Percentiles rank a stretch among this genome's conserved stretches.
Conservation (phyloP, 2,888 invertebrate species). For the Nomada fucata region DNA sequence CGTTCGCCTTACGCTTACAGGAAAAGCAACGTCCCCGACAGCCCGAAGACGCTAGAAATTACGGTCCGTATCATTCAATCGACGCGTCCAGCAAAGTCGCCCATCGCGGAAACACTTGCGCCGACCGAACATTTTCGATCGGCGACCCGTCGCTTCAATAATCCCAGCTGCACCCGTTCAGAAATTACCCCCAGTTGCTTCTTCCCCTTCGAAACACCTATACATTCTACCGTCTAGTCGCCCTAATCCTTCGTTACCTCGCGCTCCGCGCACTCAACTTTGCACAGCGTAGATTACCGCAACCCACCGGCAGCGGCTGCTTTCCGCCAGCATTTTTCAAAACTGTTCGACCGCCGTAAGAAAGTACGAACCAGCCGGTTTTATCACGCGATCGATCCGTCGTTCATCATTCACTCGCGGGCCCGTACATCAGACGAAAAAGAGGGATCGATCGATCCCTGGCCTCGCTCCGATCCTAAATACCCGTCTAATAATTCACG, state of each 20-base stretch:
- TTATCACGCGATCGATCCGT: slow-evolving; percentile 23
- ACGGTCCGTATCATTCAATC: background rate
- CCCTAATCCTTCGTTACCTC: background rate
- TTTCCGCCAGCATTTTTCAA: slow-evolving; percentile 16
- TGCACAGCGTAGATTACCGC: too few relatives aligned
- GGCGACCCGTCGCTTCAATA: background rate
- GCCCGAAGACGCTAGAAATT: background rate
- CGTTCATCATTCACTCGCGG: slow-evolving; percentile 50
- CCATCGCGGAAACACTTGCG: background rate
- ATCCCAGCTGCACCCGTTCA: background rate
- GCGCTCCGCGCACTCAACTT: too few relatives aligned
- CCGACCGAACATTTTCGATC: slow-evolving; percentile 20
- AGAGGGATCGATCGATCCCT: slow-evolving; percentile 47
- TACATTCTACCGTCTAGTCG: background rate
- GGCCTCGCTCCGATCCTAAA: slow-evolving; percentile 52
- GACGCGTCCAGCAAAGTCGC: background rate
- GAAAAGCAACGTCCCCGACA: too few relatives aligned
- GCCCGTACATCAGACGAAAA: slow-evolving; percentile 27
- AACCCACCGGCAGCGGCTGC: background rate
- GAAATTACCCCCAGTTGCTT: background rate
- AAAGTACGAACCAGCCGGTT: background rate
- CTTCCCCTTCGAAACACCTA: background rate
- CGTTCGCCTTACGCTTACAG: too few relatives aligned
- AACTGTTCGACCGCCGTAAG: background rate
- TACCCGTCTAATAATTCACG: slow-evolving; percentile 62